Base-by-base conservation (phyloP, 2,797 vertebrate genomes). In the Apogon hyalosoma region DNA sequence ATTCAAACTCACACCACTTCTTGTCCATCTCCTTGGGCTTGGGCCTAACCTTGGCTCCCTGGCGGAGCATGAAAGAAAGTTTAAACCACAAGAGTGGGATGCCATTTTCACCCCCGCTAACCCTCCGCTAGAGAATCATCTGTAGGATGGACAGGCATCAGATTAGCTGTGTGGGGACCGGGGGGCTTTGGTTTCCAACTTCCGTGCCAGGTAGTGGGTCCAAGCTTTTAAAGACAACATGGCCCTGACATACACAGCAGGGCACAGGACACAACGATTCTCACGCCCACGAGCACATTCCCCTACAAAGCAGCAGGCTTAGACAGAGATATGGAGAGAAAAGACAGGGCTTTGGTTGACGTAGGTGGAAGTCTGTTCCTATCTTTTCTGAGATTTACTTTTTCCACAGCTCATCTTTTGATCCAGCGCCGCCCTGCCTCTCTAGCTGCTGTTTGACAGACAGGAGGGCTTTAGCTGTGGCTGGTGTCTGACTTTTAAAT, bases 61-160 rank as follows among this genome's bases (percentile, higher is more conserved):
- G 86, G 88, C 77, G 15, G 62, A 64, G 61, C 69, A 88, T 90
- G 62, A 92, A 88, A 91, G 75, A 73, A 71, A 72, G 53, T 71
- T 83, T 54, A 61, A 80, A 72, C 80, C 80, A 69, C 77, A 43
- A 77, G 86, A 84, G 80, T 76, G 83, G 87, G 80, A 83, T 88
- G 78, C 84, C 83, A 81, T 89, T 91, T 88, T 83, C 82, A 80
- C 83, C 85, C 79, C 71, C 49, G 31, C 85, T 76, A 55, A 71
- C 77, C 75, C 75, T 80, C 66, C 64, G 59, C 57, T 38, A 7
- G 69, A 70, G 78, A 88, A 48, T 81, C 71, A 64, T 86, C 80
- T 74, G 73, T 51, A 70, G 75, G 48, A 60, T 63, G 66, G 77
- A 73, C 69, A 77, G 77, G 83, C 77, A 80, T 88, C 83, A 85